A percentile compares a stretch with the other conserved stretches of the same genome.
These are phyloP conservation scores for Troides aeacus DNA, from an alignment of 2,888 invertebrate species.

Conservation along the genomic window DNA sequence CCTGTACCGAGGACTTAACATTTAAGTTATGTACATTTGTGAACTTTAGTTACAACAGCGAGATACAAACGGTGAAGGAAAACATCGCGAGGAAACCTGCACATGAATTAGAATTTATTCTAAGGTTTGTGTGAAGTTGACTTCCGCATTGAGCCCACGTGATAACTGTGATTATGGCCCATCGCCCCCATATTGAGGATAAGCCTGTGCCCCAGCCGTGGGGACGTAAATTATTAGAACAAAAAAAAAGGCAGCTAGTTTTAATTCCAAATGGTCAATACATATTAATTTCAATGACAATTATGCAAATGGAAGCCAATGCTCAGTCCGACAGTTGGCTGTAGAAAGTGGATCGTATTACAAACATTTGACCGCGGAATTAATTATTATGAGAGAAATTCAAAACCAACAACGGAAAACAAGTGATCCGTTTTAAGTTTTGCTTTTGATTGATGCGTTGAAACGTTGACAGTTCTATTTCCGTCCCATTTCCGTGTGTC, in stretches of 20 bases:
- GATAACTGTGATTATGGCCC: too few species aligned
- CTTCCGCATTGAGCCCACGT: too few species aligned
- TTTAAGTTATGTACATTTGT: too few species aligned
- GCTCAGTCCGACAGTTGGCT: constrained; percentile 21
- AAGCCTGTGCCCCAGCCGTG: too few species aligned
- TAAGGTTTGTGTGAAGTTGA: too few species aligned
- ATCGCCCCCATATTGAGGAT: too few species aligned
- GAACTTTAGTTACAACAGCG: too few species aligned
- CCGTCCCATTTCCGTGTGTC: constrained; percentile 2
- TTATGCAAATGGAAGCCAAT: constrained; percentile 26
- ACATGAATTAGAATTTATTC: neutral
- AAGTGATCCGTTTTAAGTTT: constrained; percentile 15
- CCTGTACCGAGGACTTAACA: too few species aligned
- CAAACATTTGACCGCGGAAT: constrained; percentile 28
- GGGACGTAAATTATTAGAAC: too few species aligned
- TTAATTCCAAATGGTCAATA: constrained; percentile 18
- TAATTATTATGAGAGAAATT: constrained; percentile 25
- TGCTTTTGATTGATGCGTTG: constrained; percentile 11
- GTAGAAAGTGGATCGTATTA: constrained; percentile 25
- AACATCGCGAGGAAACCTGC: too few species aligned
- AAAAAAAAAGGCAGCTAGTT: neutral
- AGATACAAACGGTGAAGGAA: too few species aligned
- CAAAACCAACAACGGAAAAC: constrained; percentile 14
- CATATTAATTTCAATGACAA: constrained; percentile 25
- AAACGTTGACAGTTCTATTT: constrained; percentile 17